phyloP scores from a whole-genome alignment of 2,797 vertebrate species.

The Cirrhinus mrigala region DNA sequence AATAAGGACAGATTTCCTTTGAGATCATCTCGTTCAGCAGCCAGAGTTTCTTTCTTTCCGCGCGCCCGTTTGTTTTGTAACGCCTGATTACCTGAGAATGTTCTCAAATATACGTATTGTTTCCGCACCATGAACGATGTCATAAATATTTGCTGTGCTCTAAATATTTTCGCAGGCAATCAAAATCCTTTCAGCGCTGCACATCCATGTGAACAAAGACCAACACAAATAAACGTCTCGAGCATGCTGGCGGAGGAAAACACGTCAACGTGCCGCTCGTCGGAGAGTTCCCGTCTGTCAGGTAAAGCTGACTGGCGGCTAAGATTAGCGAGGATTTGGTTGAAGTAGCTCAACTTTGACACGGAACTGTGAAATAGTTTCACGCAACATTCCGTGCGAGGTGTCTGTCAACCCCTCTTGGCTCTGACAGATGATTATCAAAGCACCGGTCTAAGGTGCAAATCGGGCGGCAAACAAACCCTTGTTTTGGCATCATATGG shows the following conservation, averaged over 20 bases:
- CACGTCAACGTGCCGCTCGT: slow-evolving; percentile 76
- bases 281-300: slow-evolving; percentile 74
- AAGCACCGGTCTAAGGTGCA: slow-evolving; percentile 60
- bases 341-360: slow-evolving; percentile 79
- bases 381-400: slow-evolving; percentile 77
- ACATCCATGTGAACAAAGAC: slow-evolving; percentile 74
- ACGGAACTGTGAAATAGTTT: slow-evolving; percentile 78
- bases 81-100: slow-evolving; percentile 79
- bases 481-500: slow-evolving; percentile 44
- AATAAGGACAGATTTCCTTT: slow-evolving; percentile 61
- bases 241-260: slow-evolving; percentile 74
- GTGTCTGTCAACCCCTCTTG: slow-evolving; percentile 76
- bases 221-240: slow-evolving; percentile 74
- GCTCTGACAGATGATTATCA: slow-evolving; percentile 72
- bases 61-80: slow-evolving; percentile 75
- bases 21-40: slow-evolving; percentile 63
- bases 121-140: slow-evolving; percentile 77
- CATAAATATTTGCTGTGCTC: slow-evolving; percentile 82
- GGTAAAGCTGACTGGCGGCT: slow-evolving; percentile 78
- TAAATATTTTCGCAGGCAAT: slow-evolving; percentile 81
- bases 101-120: slow-evolving; percentile 77
- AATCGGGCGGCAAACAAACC: slow-evolving; percentile 61
- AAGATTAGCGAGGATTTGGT: slow-evolving; percentile 79
- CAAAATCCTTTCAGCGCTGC: slow-evolving; percentile 79
- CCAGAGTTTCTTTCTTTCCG: slow-evolving; percentile 53